Percentiles rank a stretch among this genome's conserved stretches.
Conservation (phyloP, 2,888 invertebrate species). For the Arctia plantaginis region DNA sequence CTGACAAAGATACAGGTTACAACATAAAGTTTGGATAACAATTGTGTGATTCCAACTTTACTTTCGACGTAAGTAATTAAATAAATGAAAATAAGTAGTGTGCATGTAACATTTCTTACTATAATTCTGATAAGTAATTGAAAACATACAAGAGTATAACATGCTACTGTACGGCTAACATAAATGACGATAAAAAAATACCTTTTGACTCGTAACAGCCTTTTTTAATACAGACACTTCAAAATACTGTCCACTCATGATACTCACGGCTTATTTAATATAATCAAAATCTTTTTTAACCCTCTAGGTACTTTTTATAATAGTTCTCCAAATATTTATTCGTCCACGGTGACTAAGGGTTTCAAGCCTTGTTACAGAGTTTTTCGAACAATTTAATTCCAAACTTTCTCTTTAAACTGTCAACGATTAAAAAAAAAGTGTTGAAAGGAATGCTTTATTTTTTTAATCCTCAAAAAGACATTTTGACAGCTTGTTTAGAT, state of each 20-base stretch:
- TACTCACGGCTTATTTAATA: too few relatives aligned
- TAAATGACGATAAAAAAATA: slow-evolving; percentile 2
- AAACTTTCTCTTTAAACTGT: slow-evolving; percentile 50
- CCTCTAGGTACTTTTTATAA: slow-evolving; percentile 27
- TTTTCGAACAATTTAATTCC: slow-evolving; percentile 49
- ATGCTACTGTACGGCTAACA: slow-evolving; percentile 6
- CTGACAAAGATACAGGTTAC: too few relatives aligned
- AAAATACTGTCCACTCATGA: slow-evolving; percentile 25
- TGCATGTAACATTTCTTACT: background rate
- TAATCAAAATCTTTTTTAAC: slow-evolving; percentile 45
- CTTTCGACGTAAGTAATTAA: background rate
- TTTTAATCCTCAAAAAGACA: slow-evolving; percentile 26
- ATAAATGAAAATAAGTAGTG: background rate
- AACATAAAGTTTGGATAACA: too few relatives aligned
- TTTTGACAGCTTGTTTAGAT: slow-evolving; percentile 19
- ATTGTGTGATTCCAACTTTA: background rate
- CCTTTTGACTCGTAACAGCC: slow-evolving; percentile 17
- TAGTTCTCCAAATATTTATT: slow-evolving; percentile 71
- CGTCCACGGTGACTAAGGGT: slow-evolving; percentile 59
- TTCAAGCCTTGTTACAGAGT: slow-evolving; percentile 57
- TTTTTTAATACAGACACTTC: slow-evolving; percentile 17
- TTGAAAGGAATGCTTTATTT: slow-evolving; percentile 40
- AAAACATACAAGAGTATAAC: slow-evolving; percentile 10
- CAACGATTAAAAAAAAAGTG: slow-evolving; percentile 42
- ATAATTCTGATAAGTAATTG: slow-evolving; percentile 8